Evolutionary conservation across 2,888 invertebrate species (phyloP).

Genomic region (Drosophila acutilabella): DNA sequence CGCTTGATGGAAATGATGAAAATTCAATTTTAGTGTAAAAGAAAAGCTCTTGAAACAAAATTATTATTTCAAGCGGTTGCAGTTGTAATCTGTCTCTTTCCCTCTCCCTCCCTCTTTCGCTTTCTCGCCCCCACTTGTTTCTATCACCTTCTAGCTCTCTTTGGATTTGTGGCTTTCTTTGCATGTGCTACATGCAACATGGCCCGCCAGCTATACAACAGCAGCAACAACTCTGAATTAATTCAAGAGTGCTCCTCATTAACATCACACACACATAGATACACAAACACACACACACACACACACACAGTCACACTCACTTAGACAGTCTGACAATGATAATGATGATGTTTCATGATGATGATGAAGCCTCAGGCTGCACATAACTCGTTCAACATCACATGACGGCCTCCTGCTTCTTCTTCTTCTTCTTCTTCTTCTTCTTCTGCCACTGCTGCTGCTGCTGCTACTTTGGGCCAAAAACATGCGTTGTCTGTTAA

Average conservation of each 20-base stretch:
- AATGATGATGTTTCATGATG: slow-evolving; percentile 33
- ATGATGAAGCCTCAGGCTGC: slow-evolving; percentile 38
- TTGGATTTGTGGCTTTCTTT: slow-evolving; percentile 8
- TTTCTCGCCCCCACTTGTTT: not conserved
- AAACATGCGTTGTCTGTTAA: slow-evolving; percentile 53
- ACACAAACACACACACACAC: slow-evolving; percentile 6
- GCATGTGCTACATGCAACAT: slow-evolving; percentile 48
- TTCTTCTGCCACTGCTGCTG: slow-evolving; percentile 34
- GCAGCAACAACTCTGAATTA: slow-evolving; percentile 46
- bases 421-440: slow-evolving; percentile 18
- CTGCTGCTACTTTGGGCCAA: slow-evolving; percentile 37
- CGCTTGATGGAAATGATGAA: not conserved
- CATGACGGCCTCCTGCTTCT: slow-evolving; percentile 36
- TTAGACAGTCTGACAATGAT: slow-evolving; percentile 15
- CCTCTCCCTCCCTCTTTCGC: not conserved
- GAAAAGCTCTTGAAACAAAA: slow-evolving; percentile 8
- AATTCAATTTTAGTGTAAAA: not conserved
- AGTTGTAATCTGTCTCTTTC: slow-evolving; percentile 6
- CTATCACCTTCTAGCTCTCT: not conserved
- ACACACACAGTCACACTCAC: not conserved
- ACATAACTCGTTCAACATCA: slow-evolving; percentile 58
- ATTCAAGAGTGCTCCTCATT: slow-evolving; percentile 65
- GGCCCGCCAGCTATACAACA: slow-evolving; percentile 40
- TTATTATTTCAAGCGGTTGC: slow-evolving; percentile 23
- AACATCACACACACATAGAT: slow-evolving; percentile 55